A percentile compares a stretch with the other conserved stretches of the same genome.
These are phyloP conservation scores for Archips crataeganus DNA, from an alignment of 2,888 invertebrate species.

Conservation along the genomic window DNA sequence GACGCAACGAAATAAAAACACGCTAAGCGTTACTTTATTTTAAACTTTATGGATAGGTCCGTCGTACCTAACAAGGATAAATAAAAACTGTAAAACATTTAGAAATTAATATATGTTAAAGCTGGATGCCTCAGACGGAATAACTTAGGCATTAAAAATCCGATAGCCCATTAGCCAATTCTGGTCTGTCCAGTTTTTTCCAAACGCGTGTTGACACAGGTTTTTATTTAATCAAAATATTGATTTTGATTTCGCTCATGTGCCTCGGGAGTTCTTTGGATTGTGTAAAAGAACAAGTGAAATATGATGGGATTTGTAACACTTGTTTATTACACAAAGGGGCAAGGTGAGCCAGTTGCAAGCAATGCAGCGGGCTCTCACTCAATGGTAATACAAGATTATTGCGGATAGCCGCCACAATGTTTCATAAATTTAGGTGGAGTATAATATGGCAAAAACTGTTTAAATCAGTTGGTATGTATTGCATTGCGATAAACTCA, in stretches of 20 bases:
- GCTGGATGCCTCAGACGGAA: slow-evolving; percentile 9
- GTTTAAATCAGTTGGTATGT: background rate
- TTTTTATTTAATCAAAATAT: slow-evolving; percentile 6
- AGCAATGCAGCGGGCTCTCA: slow-evolving; percentile 21
- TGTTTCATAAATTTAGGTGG: slow-evolving; percentile 5
- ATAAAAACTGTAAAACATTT: background rate
- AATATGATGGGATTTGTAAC: slow-evolving; percentile 31
- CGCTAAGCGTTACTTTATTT: background rate
- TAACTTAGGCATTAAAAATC: slow-evolving; percentile 14
- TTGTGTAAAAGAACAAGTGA: background rate
- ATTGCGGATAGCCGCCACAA: slow-evolving; percentile 12
- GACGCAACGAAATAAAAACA: background rate
- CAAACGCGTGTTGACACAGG: slow-evolving; percentile 5
- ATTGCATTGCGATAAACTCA: too few relatives aligned
- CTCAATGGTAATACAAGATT: slow-evolving; percentile 23
- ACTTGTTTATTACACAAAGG: slow-evolving; percentile 30
- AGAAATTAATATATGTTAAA: background rate
- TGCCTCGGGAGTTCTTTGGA: background rate
- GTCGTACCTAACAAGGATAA: background rate
- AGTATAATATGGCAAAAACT: background rate
- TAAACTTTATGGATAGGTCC: background rate
- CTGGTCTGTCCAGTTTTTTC: slow-evolving; percentile 24
- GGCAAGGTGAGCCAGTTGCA: slow-evolving; percentile 33
- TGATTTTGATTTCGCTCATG: background rate
- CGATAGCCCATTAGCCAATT: slow-evolving; percentile 19